Base-by-base conservation (phyloP, 2,888 invertebrate species). In the Diogma glabrata region DNA sequence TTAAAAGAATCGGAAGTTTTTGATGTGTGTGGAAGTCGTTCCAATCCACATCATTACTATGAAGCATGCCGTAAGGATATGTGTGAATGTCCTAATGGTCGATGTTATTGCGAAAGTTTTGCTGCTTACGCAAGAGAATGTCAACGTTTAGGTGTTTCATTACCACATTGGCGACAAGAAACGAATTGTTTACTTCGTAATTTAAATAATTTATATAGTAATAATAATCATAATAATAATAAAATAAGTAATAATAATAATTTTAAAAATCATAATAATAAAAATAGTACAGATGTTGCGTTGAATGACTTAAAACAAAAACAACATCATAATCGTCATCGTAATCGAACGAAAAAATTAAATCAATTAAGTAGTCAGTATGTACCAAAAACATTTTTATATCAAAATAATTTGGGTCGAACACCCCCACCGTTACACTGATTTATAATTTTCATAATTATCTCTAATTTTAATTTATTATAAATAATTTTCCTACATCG, bases 81-180 rank as follows among this genome's bases (percentile, higher is more conserved):
- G 72, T 91, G 92, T 64, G 88, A 90, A 62, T 94, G 93, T 67
- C 81, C 86, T 3, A 77, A 78, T 12, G 77, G 78, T 52, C 76
- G 78, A 61, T 94, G 94, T 61, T 87, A 91, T 65, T 94, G 94
- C 67, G 90, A 92, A 58, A 86, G 90, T 54, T 82, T 93, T 61
- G 81, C 84, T 51, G 93, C 93, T 3, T 94, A 93, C 64, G 87
- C 87, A 1, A 81, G 89, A 57, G 90, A 90, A 66, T 94, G 94
- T 64, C 76, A 82, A 55, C 75, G 90, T 19, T 68, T 86, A 36
- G 90, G 90, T 0, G 83, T 84, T 1, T 74, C 77, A 54, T 71
- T 87, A 47, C 73, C 73, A 1, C 76, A 82, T 57, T 92, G 91
- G 91, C 75, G 82, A 54, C 73, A 74, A 47, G 73, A 76, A 14